Percentiles rank a stretch among this genome's conserved stretches.
phyloP scores from a whole-genome alignment of 2,113 vertebrate species.

The Uria aalge region DNA sequence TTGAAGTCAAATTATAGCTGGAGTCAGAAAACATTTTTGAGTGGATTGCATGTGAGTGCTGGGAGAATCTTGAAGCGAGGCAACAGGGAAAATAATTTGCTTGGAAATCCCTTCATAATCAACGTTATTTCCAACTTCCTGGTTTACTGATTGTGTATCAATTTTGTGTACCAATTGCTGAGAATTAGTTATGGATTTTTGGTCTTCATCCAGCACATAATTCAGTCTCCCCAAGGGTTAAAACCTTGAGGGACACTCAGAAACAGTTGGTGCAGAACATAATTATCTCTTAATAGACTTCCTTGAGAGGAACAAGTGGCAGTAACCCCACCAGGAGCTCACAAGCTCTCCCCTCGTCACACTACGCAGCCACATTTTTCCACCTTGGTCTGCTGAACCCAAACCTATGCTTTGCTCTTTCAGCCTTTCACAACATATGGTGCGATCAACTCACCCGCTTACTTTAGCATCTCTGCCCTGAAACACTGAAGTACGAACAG shows the following conservation, averaged over 20 bases:
- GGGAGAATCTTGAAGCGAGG: neutral
- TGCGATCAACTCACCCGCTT: neutral
- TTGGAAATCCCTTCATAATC: neutral
- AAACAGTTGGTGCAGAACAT: neutral
- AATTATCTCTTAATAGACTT: neutral
- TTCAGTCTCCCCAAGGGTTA: neutral
- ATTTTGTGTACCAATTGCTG: neutral
- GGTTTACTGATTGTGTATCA: neutral
- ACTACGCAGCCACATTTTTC: rapidly evolving
- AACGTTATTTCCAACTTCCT: neutral
- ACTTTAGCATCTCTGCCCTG: neutral
- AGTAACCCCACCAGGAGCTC: neutral
- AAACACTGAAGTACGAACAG: neutral
- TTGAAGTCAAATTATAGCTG: neutral
- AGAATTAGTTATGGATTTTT: neutral
- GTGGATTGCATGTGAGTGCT: neutral
- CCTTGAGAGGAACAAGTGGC: neutral
- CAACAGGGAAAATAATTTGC: neutral
- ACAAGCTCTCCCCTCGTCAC: rapidly evolving
- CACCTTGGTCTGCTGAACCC: neutral
- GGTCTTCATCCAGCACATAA: neutral
- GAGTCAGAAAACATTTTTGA: neutral
- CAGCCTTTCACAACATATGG: neutral
- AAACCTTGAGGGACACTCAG: neutral
- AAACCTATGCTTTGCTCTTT: neutral